Evolutionary conservation across 1,140 invertebrate species (phyloP), one percentile per base, ranked within the genome.

Genomic region (Epicauta chinensis): DNA sequence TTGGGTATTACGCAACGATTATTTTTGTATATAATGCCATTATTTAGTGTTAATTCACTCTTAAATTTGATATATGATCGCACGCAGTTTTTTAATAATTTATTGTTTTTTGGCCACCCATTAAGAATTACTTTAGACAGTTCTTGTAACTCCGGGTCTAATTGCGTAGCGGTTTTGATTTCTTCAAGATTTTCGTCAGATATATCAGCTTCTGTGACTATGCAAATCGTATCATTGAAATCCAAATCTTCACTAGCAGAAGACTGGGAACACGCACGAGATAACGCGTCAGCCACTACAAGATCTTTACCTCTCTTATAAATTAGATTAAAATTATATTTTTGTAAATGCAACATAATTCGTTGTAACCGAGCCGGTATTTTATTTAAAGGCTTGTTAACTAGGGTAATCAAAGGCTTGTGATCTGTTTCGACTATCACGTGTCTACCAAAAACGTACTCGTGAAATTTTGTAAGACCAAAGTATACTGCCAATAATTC

Each of bases 231-330:
- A 5, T 36, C 16, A 37, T 45, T 14, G 12, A 45, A 30, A 10
- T 50, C 42, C 17, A 34, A 14, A 45, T 44, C 48, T 36, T 51
- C 40, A 13, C 30, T 16, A 9, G 10, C 16, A 17, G 11, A 7
- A 3, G 2, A 7, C 16, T 16, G 36, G 2, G 38, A 1, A 11
- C 16, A 10, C n/a, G 35, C 34, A 59, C 74, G 49, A 50, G 71
- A 69, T 55, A 72, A 63, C 12, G 66, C 67, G 63, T 77, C 72
- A 40, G 71, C 64, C 30, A 74, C 56, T 53, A 65, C 68, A 56
- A 57, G 17, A 41, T 57, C 15, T 34, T 29, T 75, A 4, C 74
- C 74, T 30, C 64, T 65, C 53, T 60, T 62, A 56, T 71, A 77
- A 15, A 45, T 32, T 2, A 76, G 51, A 16, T 62, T 53, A 17